A percentile compares a stretch with the other conserved stretches of the same genome.
These are phyloP conservation scores for Acleris cristana DNA, from an alignment of 2,888 invertebrate species.

Conservation along the genomic window DNA sequence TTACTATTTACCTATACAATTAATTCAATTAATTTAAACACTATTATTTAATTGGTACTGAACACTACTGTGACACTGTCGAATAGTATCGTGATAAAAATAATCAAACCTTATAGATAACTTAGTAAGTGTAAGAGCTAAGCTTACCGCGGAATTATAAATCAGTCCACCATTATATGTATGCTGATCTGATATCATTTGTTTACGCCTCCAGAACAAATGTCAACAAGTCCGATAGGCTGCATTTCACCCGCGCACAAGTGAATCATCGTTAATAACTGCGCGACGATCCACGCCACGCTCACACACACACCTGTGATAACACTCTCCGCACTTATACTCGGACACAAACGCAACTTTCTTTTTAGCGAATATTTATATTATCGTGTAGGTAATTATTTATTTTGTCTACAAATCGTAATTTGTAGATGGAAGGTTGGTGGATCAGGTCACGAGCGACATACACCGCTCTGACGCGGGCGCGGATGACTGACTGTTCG, in stretches of 20 bases:
- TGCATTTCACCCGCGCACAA: conserved; percentile 83
- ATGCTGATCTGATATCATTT: conserved; percentile 75
- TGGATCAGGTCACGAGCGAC: conserved; percentile 58
- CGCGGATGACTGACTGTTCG: conserved; percentile 79
- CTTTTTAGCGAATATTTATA: conserved; percentile 55
- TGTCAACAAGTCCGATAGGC: conserved; percentile 82
- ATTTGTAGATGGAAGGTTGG: conserved; percentile 52
- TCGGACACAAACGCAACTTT: conserved; percentile 52
- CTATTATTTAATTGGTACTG: too few relatives aligned
- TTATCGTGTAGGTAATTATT: conserved; percentile 53
- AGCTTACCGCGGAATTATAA: conserved; percentile 70
- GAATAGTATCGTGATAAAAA: too few relatives aligned
- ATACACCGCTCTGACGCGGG: conserved; percentile 62
- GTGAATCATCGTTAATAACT: conserved; percentile 84
- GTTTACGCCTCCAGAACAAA: conserved; percentile 76
- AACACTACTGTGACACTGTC: too few relatives aligned
- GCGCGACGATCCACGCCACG: conserved; percentile 81
- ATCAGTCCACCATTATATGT: conserved; percentile 79
- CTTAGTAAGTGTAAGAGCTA: conserved; percentile 1
- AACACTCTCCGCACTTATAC: conserved; percentile 66
- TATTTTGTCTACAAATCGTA: conserved; percentile 58
- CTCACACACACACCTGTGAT: conserved; percentile 74
- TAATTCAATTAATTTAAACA: too few relatives aligned
- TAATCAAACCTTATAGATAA: background rate
- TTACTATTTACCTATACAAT: too few relatives aligned